Base-by-base conservation (phyloP, 2,888 invertebrate genomes). In the Podotricha telesiphe region DNA sequence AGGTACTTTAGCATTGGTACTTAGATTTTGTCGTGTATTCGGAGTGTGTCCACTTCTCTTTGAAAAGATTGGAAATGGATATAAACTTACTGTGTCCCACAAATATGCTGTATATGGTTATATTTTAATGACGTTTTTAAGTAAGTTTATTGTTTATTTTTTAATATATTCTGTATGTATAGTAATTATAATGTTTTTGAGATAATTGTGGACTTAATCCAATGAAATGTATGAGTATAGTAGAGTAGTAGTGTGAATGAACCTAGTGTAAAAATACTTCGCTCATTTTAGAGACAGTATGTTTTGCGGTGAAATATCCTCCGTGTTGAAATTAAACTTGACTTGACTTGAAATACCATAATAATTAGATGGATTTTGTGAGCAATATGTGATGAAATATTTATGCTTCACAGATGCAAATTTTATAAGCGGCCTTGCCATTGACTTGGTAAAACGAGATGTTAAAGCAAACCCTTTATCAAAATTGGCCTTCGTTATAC, bases 61-160 rank as follows among this genome's bases (percentile, higher is more conserved):
- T 13, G 19, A 56, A 40, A 56, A 56, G n/a, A 7, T 19, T 1
- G 13, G 6, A 56, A 17, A 37, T 19, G 56, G 56, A 19, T 56
- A 56, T 15, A 37, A 56, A 56, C 13, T 40, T 37, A 56, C 19
- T 13, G 40, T 40, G 34, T 56, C 56, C 1, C 8, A 40, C 5
- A 37, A 56, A 13, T 56, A 56, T 15, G 40, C 40, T 37, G 3
- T 56, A 19, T 56, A 56, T 19, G 19, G 56, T 56, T 56, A 40
- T 15, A 56, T 56, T 56, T 40, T 56, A 37, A 40, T 19, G 11
- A 56, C 56, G 34, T 40, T 37, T 19, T 40, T 40, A 1, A 37
- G 56, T 56, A 40, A 56, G 56, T 8, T 19, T 28, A 37, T 37
- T 37, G 28, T 28, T 10, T 37, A 7, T 37, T 37, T 37, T 37